Evolutionary conservation across 2,888 invertebrate genomes (phyloP), one percentile per base, ranked within the genome.

Genomic region (Ophraella communa): DNA sequence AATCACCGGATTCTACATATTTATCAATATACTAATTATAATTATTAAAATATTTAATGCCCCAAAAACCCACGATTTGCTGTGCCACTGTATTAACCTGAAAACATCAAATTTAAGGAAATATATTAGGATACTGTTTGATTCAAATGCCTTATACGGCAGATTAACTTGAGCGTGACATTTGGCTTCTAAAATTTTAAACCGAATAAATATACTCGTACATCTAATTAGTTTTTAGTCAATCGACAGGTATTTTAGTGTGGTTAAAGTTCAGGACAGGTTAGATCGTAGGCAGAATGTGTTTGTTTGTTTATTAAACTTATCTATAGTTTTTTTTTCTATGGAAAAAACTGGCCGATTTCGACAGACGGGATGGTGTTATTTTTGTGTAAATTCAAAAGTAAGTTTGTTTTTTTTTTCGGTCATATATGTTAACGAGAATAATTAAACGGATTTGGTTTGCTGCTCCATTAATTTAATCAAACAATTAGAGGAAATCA

Each of bases 401-500:
- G n/a, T n/a, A n/a, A n/a, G n/a, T n/a, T n/a, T n/a, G n/a, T n/a
- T n/a, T n/a, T n/a, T 7, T 24, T 24, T 24, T 24, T 7, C 24
- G 3, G 24, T 24, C 24, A 7, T 24, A 4, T 4, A 24, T 24
- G 7, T 24, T 24, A 24, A 24, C 7, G 24, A 24, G n/a, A n/a
- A n/a, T n/a, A n/a, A n/a, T n/a, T n/a, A n/a, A n/a, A n/a, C n/a
- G 45, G 49, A 23, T 57, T 57, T 52, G 24, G 23, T 51, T 56
- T 52, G 27, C 27, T 27, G 55, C 59, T 64, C 58, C 59, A 64
- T 55, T 59, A 64, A 64, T 10, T 47, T 17, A 14, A 18, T 33
- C 8, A 35, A 14, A 64, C 64, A 64, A 64, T 64, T 33, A 27
- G 56, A 47, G 64, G 64, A 64, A 60, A 44, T 56, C 27, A 23